A percentile compares a stretch with the other conserved stretches of the same genome.
phyloP scores from a whole-genome alignment of 1,140 invertebrate genomes.

The Hormaphis cornu region DNA sequence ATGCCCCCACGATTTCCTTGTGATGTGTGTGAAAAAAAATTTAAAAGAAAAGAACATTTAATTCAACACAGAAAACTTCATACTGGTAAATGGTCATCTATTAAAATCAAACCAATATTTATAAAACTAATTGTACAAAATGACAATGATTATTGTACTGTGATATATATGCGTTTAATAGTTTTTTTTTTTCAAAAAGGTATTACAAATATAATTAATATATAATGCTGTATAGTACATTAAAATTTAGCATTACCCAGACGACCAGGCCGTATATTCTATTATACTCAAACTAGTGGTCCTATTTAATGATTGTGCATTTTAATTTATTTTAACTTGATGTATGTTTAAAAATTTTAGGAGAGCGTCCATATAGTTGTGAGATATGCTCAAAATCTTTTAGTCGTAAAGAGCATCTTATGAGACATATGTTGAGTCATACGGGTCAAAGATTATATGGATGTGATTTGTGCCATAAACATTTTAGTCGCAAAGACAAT shows the following conservation, averaged over 20 bases:
- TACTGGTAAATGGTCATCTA: constrained; percentile 43
- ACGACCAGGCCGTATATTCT: no score
- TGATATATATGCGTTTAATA: no score
- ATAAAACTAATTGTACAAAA: no score
- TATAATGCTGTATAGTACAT: no score
- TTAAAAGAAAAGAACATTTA: constrained; percentile 53
- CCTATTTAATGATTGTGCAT: not conserved
- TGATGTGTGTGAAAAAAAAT: constrained; percentile 50
- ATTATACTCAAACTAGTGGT: no score
- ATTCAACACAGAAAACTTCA: constrained; percentile 59
- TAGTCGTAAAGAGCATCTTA: constrained; percentile 61
- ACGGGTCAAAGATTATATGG: constrained; percentile 63
- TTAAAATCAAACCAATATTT: not conserved
- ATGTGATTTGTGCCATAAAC: constrained; percentile 66
- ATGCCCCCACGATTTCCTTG: constrained; percentile 40
- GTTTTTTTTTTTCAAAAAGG: no score
- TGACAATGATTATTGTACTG: no score
- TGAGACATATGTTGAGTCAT: constrained; percentile 62
- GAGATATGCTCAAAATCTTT: constrained; percentile 61
- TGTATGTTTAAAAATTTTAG: constrained; percentile 41
- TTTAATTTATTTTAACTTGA: not conserved
- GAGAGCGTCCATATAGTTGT: constrained; percentile 62
- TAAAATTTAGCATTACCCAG: no score
- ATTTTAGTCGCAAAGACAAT: constrained; percentile 67
- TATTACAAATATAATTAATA: no score